Evolutionary conservation across 92 coral and sea anemone species (phyloP).

Genomic region (Phenganax subtilis): DNA sequence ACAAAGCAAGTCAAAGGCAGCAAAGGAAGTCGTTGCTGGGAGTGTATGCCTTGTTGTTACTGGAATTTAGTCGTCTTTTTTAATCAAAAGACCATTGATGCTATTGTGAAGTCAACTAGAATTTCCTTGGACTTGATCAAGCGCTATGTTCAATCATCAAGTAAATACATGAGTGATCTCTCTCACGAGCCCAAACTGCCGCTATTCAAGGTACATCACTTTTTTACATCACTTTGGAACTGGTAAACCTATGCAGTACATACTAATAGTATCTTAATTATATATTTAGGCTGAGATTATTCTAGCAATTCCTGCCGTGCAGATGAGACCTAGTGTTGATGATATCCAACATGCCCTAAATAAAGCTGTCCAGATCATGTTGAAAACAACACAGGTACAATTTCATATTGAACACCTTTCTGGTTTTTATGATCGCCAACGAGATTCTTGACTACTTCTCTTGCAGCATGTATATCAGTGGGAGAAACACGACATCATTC

Average conservation of each 20-base stretch:
- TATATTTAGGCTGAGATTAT: slow-evolving; percentile 82
- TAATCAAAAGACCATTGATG: slow-evolving; percentile 88
- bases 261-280: background rate
- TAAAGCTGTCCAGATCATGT: slow-evolving; percentile 90
- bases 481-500: slow-evolving; percentile 81
- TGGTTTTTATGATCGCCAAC: background rate
- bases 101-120: slow-evolving; percentile 74
- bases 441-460: background rate
- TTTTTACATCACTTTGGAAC: background rate
- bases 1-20: slow-evolving; percentile 91
- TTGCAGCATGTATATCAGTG: slow-evolving; percentile 78
- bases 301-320: slow-evolving; percentile 83
- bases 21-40: slow-evolving; percentile 96
- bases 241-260: background rate
- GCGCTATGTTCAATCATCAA: slow-evolving; percentile 85
- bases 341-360: slow-evolving; percentile 93
- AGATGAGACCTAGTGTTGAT: slow-evolving; percentile 93
- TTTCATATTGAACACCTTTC: background rate
- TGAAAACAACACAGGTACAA: slow-evolving; percentile 84
- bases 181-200: slow-evolving; percentile 62
- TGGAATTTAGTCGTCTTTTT: slow-evolving; percentile 80
- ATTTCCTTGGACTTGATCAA: slow-evolving; percentile 83
- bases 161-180: slow-evolving; percentile 74
- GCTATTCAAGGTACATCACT: slow-evolving; percentile 73
- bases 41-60: slow-evolving; percentile 94